phyloP scores from a whole-genome alignment of 2,888 invertebrate genomes.

The Netelia fuscicornis region DNA sequence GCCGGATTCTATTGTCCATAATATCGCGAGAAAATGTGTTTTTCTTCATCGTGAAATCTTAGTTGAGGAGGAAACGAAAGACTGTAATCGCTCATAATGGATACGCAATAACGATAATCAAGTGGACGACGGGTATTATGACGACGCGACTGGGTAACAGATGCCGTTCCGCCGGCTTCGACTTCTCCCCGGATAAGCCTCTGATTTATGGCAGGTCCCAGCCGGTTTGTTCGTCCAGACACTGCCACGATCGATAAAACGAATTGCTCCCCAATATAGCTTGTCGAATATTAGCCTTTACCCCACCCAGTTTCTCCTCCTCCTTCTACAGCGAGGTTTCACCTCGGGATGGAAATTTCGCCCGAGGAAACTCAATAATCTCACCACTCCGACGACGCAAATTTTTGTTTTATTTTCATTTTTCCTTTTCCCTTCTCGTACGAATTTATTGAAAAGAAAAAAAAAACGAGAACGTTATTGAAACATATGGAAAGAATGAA shows the following conservation, averaged over 20 bases:
- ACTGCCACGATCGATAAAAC: constrained; percentile 46
- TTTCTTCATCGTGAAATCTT: not conserved
- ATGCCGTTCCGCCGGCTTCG: constrained; percentile 46
- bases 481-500: not conserved
- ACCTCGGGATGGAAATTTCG: constrained; percentile 15
- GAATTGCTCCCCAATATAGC: constrained; percentile 34
- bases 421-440: not conserved
- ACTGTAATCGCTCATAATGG: constrained; percentile 21
- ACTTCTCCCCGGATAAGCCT: constrained; percentile 48
- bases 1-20: too few relatives aligned
- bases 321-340: not conserved
- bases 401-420: not conserved
- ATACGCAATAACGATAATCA: constrained; percentile 54
- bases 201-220: constrained; percentile 63
- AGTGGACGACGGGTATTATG: constrained; percentile 21
- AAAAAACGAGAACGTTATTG: not conserved
- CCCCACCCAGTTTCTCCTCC: not conserved
- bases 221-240: constrained; percentile 46
- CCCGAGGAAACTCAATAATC: not conserved
- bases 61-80: constrained; percentile 5
- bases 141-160: constrained; percentile 53
- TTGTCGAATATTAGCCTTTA: not conserved
- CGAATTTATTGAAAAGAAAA: not conserved
- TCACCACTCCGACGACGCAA: not conserved
- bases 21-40: not conserved